Evolutionary conservation across 2,797 vertebrate species (phyloP).

Genomic region (Clarias pachynema): DNA sequence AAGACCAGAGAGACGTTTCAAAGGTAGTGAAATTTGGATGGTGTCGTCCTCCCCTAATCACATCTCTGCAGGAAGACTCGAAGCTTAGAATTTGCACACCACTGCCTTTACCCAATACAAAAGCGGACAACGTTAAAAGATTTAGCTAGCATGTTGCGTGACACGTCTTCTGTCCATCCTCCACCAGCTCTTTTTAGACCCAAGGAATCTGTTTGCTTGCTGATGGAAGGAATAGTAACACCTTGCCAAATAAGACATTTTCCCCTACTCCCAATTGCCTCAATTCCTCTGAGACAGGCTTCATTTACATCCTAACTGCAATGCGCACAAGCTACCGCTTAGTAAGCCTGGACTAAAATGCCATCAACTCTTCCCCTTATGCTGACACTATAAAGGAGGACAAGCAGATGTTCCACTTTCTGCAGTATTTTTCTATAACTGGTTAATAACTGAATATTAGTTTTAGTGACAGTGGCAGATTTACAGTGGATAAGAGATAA

Average conservation of each 20-base stretch:
- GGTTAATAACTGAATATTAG: not conserved
- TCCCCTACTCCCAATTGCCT: constrained; percentile 15
- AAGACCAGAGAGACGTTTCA: not conserved
- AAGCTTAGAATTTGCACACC: constrained; percentile 11
- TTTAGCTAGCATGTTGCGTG: not conserved
- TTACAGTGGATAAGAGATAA: not conserved
- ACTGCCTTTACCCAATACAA: not conserved
- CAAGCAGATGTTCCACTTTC: not conserved
- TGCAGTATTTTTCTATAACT: not conserved
- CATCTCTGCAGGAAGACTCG: not conserved
- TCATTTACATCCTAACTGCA: constrained; percentile 8
- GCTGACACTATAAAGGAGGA: not conserved
- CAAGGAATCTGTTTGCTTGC: constrained; percentile 25
- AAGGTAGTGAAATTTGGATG: constrained; percentile 31
- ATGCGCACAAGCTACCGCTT: constrained; percentile 20
- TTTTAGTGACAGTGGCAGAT: not conserved
- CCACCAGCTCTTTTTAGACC: constrained; percentile 23
- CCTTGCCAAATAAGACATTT: constrained; percentile 9
- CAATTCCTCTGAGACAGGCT: constrained; percentile 18
- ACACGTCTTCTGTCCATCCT: constrained; percentile 31
- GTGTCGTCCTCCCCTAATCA: constrained; percentile 16
- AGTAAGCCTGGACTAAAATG: constrained; percentile 13
- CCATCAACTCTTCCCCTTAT: not conserved
- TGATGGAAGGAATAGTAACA: not conserved
- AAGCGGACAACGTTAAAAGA: not conserved